Conservation (phyloP, 2,113 vertebrate genomes). For the Corythornis vintsioides region DNA sequence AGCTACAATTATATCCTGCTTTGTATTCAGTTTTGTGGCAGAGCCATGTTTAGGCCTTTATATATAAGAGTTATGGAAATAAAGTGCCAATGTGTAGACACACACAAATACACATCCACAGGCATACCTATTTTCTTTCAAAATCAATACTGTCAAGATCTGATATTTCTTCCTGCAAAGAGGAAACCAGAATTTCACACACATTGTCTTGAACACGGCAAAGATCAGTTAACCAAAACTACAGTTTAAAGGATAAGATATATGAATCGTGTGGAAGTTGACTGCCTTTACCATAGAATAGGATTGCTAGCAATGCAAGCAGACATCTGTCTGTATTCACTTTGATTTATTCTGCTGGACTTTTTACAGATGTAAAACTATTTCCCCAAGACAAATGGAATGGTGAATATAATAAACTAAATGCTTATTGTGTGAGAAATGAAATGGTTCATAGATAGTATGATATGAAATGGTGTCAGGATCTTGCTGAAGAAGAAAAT, state of each 20-base stretch:
- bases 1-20: neutral
- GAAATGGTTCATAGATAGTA: neutral
- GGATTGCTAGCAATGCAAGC: neutral
- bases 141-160: neutral
- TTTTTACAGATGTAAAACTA: constrained; percentile 28
- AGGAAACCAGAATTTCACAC: neutral
- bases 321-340: neutral
- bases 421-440: neutral
- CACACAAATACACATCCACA: neutral
- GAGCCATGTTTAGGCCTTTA: neutral
- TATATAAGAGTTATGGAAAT: neutral
- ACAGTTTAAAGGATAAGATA: neutral
- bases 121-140: neutral
- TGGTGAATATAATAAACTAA: constrained; percentile 45
- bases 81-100: neutral
- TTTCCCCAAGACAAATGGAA: constrained; percentile 50
- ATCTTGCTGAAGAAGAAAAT: neutral
- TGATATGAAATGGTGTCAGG: neutral
- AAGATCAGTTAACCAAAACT: neutral
- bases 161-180: neutral
- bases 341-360: constrained; percentile 18
- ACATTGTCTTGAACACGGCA: neutral
- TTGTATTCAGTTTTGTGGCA: neutral
- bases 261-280: neutral
- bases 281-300: neutral